Conservation (phyloP, 2,113 vertebrate species). For the Cyprinodon variegatus region DNA sequence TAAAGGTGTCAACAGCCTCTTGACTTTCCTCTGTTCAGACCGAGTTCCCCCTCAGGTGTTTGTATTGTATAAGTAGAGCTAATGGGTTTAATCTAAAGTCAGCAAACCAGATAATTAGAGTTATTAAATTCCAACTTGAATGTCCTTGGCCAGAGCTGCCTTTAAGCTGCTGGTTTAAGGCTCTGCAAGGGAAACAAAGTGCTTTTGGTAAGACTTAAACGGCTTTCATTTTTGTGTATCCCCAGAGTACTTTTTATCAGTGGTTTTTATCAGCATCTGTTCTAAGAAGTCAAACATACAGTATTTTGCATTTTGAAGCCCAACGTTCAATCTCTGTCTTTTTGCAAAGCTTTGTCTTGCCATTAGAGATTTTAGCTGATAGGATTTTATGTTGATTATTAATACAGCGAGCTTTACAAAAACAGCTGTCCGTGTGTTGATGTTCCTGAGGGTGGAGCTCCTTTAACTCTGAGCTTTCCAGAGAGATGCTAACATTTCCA, state of each 20-base stretch:
- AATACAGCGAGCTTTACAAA: no score
- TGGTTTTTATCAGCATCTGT: background rate
- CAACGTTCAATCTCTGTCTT: no score
- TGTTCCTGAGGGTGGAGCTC: no score
- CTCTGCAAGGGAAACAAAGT: background rate
- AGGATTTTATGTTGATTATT: no score
- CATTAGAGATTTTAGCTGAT: no score
- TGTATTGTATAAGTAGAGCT: slow-evolving; percentile 35
- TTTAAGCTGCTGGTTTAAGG: slow-evolving; percentile 51
- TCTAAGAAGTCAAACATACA: background rate
- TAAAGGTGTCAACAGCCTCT: slow-evolving; percentile 34
- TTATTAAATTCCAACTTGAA: slow-evolving; percentile 52
- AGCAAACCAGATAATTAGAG: slow-evolving; percentile 50
- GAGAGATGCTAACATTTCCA: no score
- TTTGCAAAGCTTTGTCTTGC: no score
- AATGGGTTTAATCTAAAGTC: slow-evolving; percentile 66
- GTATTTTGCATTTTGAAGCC: no score
- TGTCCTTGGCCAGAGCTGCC: slow-evolving; percentile 20
- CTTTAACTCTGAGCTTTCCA: no score
- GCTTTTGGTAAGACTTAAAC: slow-evolving; percentile 4
- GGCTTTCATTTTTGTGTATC: background rate
- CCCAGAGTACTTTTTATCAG: background rate
- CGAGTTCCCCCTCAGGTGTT: slow-evolving; percentile 46
- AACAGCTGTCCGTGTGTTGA: no score
- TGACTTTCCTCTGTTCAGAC: slow-evolving; percentile 14